These are phyloP conservation scores for Conger conger DNA, from an alignment of 2,113 vertebrate species.

Conservation along the genomic window DNA sequence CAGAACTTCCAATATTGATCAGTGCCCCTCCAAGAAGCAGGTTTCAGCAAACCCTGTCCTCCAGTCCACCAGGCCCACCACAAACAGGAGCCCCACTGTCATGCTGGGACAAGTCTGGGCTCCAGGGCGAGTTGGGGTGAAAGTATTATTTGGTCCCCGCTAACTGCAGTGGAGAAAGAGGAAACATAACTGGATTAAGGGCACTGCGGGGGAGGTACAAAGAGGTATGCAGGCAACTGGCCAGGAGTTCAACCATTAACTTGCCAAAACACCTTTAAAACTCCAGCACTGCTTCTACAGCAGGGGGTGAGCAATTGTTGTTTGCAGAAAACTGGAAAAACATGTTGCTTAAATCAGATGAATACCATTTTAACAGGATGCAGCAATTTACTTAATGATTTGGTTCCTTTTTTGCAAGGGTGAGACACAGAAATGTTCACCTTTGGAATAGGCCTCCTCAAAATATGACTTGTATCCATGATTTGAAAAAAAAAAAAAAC, in stretches of 20 bases:
- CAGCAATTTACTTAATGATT: background rate
- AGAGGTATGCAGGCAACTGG: conserved; percentile 46
- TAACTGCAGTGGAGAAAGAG: background rate
- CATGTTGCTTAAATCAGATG: background rate
- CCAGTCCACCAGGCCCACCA: background rate
- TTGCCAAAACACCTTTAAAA: conserved; percentile 29
- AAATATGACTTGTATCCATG: background rate
- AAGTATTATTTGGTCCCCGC: background rate
- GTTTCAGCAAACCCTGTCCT: background rate
- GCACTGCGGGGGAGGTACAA: conserved; percentile 38
- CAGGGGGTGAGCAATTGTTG: conserved; percentile 7
- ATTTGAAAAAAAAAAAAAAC: background rate
- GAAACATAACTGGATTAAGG: conserved; percentile 50
- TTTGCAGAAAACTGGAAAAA: background rate
- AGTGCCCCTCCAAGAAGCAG: too few relatives aligned
- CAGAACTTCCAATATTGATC: background rate
- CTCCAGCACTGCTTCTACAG: background rate
- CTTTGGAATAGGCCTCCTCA: background rate
- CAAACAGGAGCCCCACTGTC: background rate
- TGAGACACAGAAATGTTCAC: background rate
- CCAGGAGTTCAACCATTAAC: conserved; percentile 52
- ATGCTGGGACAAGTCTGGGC: background rate
- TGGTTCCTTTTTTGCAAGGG: background rate
- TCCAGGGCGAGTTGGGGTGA: background rate
- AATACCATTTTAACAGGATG: background rate